Evolutionary conservation across 2,797 vertebrate genomes (phyloP).

Genomic region (Alauda arvensis): DNA sequence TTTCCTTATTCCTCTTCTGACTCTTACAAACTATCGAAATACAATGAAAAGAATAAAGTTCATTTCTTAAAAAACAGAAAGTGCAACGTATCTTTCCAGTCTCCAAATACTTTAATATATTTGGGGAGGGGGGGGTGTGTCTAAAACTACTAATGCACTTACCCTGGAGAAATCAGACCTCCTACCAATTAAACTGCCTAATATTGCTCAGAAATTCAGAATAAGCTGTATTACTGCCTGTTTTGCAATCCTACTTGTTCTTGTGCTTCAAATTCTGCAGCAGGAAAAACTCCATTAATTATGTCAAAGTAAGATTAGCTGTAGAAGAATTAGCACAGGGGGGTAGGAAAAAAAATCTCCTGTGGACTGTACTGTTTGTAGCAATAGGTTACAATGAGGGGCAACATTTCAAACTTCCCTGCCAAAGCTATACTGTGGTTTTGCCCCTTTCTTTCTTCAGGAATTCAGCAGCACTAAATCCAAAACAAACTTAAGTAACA

Average conservation of each 20-base stretch:
- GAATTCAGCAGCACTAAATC: background rate
- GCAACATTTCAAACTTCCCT: background rate
- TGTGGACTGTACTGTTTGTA: background rate
- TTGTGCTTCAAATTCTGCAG: slow-evolving; percentile 12
- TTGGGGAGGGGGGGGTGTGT: background rate
- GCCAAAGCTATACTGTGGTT: background rate
- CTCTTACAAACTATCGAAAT: background rate
- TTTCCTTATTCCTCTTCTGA: slow-evolving; percentile 5
- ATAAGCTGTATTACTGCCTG: background rate
- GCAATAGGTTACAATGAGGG: background rate
- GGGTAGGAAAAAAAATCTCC: background rate
- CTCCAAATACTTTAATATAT: background rate
- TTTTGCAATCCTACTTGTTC: slow-evolving; percentile 11
- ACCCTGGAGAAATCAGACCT: background rate
- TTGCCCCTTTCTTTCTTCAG: background rate
- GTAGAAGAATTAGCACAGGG: slow-evolving; percentile 4
- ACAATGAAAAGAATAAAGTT: background rate
- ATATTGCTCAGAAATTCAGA: slow-evolving; percentile 3
- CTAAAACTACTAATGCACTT: background rate
- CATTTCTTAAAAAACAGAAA: background rate
- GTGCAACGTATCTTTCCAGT: background rate
- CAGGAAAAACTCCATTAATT: slow-evolving; percentile 32
- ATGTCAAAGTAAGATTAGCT: slow-evolving; percentile 39
- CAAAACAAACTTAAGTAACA: background rate
- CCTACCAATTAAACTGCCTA: background rate